A percentile compares a stretch with the other conserved stretches of the same genome.
phyloP scores from a whole-genome alignment of 1,140 invertebrate species.

The Megalonaias nervosa region DNA sequence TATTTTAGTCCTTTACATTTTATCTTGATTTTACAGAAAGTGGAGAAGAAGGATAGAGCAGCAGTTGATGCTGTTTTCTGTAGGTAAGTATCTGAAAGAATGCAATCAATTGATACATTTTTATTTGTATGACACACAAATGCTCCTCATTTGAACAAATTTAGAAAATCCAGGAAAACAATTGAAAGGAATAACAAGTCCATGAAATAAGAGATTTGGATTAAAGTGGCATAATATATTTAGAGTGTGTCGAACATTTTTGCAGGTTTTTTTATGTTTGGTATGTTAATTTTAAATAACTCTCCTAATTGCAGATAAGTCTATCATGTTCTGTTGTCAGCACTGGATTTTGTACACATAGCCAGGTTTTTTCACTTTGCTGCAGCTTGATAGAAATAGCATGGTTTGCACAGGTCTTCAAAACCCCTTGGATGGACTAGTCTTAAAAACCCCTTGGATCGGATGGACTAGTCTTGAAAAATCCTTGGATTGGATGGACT shows the following conservation, averaged over 20 bases:
- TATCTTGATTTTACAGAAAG: slow-evolving; percentile 61
- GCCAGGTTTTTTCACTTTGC: too few species aligned
- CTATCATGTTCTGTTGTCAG: too few species aligned
- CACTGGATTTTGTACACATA: too few species aligned
- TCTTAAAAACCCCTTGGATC: too few species aligned
- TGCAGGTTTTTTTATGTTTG: too few species aligned
- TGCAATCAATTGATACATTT: background rate
- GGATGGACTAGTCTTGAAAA: too few species aligned
- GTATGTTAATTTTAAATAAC: too few species aligned
- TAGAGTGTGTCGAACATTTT: background rate
- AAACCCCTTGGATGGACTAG: too few species aligned
- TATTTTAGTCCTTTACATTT: background rate
- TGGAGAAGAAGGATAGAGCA: slow-evolving; percentile 78
- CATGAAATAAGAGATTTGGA: background rate
- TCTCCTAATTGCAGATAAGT: too few species aligned
- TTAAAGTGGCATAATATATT: background rate
- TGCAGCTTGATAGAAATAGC: too few species aligned
- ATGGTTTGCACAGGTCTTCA: too few species aligned
- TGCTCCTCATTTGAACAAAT: background rate
- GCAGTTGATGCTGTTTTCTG: slow-evolving; percentile 90
- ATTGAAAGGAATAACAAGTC: background rate
- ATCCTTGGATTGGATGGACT: too few species aligned
- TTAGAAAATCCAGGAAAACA: background rate
- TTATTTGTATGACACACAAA: background rate
- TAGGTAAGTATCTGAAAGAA: slow-evolving; percentile 54